These are phyloP conservation scores for Anneissia japonica DNA, from an alignment of 35 echinoderm and acorn worm genomes.

Conservation along the genomic window DNA sequence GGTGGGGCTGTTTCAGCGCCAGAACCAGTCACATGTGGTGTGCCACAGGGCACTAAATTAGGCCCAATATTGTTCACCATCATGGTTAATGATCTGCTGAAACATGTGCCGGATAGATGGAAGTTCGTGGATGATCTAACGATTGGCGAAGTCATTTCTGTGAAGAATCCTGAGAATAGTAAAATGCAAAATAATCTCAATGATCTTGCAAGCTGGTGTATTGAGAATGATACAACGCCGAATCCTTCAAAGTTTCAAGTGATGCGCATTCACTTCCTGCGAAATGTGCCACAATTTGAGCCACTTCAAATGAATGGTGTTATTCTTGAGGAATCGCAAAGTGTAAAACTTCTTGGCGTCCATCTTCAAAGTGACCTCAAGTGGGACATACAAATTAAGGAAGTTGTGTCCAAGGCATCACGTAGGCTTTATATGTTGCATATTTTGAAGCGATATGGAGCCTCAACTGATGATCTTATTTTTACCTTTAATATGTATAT, in stretches of 20 bases:
- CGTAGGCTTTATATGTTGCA: too few species aligned
- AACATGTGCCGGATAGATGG: neutral
- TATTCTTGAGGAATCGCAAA: too few species aligned
- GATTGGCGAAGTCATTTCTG: too few species aligned
- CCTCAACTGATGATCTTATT: neutral
- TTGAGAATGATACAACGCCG: too few species aligned
- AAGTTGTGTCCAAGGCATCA: neutral
- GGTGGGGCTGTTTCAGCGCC: too few species aligned
- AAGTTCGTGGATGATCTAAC: neutral
- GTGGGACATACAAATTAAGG: neutral
- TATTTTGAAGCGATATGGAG: too few species aligned
- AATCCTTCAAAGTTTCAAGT: neutral
- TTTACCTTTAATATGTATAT: neutral
- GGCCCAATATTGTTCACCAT: neutral
- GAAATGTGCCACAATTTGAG: neutral
- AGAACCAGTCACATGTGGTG: too few species aligned
- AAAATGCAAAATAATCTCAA: too few species aligned
- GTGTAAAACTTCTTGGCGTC: neutral
- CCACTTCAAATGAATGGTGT: neutral
- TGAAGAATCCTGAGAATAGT: too few species aligned
- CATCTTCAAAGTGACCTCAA: neutral
- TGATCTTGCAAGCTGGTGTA: too few species aligned
- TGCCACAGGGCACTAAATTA: neutral
- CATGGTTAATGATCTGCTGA: neutral
- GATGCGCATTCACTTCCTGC: neutral